Base-by-base conservation (phyloP, 2,888 invertebrate species). In the Tetramorium bicarinatum region DNA sequence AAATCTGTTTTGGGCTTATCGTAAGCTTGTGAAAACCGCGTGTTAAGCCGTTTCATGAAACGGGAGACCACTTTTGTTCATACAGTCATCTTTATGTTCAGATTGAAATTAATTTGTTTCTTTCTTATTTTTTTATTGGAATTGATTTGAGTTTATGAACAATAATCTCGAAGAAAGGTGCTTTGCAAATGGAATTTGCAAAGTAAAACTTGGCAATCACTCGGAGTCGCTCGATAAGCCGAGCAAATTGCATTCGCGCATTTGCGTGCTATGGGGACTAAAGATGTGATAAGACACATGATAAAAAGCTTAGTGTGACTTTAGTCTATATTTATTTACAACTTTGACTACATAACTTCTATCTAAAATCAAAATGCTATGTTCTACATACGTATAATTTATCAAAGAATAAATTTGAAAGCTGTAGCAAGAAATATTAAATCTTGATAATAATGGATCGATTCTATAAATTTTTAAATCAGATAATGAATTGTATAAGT, bases 1-100 rank as follows among this genome's bases (percentile, higher is more conserved):
- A 80, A 80, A 80, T 80, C 72, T 80, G 79, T 71, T 79, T 79
- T 44, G 56, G 56, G 21, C 79, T 80, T 80, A 80, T 72, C 72
- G 47, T 38, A 29, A 67, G 41, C 44, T 56, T 38, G 69, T 25
- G 52, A 9, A 77, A 67, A 11, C 76, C 76, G n/a, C 66, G 25
- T 66, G 64, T 9, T 41, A 52, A 76, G 38, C 21, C 25, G 38
- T 52, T 76, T 52, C 18, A 34, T n/a, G 38, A 18, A n/a, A 47
- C 15, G 75, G 15, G n/a, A 25, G 44, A 34, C 44, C 54, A 44
- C 25, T 76, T 67, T 52, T 66, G 52, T 69, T n/a, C n/a, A n/a
- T n/a, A n/a, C n/a, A n/a, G n/a, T n/a, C n/a, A n/a, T n/a, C 3
- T 54, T 1, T 6, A 69, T 11, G 69, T 69, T 79, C 15, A 34